Base-by-base conservation (phyloP, 2,797 vertebrate genomes). In the Phalloptychus januarius region DNA sequence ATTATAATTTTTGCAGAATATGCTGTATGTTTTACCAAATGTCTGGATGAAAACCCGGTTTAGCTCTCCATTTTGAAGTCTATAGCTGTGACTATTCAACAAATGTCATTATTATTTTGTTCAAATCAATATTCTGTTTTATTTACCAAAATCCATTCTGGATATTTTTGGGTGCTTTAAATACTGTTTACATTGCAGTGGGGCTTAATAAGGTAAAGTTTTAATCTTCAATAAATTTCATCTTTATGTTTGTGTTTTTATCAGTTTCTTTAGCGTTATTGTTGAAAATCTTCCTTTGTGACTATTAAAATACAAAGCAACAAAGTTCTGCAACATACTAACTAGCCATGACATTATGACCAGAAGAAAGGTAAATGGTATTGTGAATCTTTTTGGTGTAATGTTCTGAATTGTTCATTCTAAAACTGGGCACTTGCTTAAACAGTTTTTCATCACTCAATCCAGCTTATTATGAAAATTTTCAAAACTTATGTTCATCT, bases 131-230 rank as follows among this genome's bases (percentile, higher is more conserved):
- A 45, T 76, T 38, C 58, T 73, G n/a, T 44, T 1, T 54, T 77
- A 31, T 80, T 77, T 42, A 31, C 73, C 18, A 72, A 67, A 63
- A 52, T 13, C 61, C 23, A 74, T 70, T 44, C 48, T 70, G 28
- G 23, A 7, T 36, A 4, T 52, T 67, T 65, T 7, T 79, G 25
- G 48, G 58, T 82, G 73, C 71, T 80, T 83, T 76, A 44, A 69
- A 31, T 56, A 71, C 2, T 80, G 16, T 80, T 80, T 69, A n/a
- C 28, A 52, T 33, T 79, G 75, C 38, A 63, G 12, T 33, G 44
- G n/a, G 44, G n/a, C 67, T 48, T 18, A 82, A 76, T 75, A 56
- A 48, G 4, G 10, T 63, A 40, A 40, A 23, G 33, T 78, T 77
- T 75, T 11, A 18, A 15, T 23, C 36, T 61, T 70, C 5, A 85